These are phyloP conservation scores for Orycteropus afer DNA, from an alignment of 2,113 vertebrate genomes.

Conservation along the genomic window DNA sequence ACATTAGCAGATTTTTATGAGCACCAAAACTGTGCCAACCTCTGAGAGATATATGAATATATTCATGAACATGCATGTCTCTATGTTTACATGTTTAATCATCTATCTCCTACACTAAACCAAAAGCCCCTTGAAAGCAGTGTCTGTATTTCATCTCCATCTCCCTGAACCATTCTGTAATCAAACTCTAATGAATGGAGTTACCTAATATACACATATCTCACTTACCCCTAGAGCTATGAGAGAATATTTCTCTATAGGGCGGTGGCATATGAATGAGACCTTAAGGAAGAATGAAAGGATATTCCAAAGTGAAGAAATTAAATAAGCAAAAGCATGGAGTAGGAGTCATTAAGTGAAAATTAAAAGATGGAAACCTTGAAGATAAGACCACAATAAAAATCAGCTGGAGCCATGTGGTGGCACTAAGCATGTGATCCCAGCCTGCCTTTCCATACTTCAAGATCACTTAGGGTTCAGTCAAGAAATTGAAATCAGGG, in stretches of 20 bases:
- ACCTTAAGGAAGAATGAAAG: background rate
- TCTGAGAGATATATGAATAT: background rate
- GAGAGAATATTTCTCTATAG: background rate
- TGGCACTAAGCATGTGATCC: background rate
- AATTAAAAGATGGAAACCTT: background rate
- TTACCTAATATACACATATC: background rate
- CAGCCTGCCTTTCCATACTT: background rate
- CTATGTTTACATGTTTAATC: background rate
- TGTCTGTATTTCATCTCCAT: background rate
- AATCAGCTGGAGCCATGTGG: background rate
- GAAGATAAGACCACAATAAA: background rate
- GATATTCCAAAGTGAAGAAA: background rate
- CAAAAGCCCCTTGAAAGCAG: background rate
- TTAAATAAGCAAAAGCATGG: background rate
- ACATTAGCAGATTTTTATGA: conserved; percentile 11
- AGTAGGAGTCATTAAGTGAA: background rate
- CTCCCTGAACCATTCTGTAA: background rate
- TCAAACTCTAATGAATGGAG: background rate
- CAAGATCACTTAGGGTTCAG: background rate
- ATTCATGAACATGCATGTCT: background rate
- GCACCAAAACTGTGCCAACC: background rate
- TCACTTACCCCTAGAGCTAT: background rate
- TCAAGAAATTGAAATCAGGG: background rate
- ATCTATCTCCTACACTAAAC: background rate
- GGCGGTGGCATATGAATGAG: background rate